Evolutionary conservation across 2,888 invertebrate species (phyloP), one percentile per base, ranked within the genome.

Genomic region (Cenopis cana): DNA sequence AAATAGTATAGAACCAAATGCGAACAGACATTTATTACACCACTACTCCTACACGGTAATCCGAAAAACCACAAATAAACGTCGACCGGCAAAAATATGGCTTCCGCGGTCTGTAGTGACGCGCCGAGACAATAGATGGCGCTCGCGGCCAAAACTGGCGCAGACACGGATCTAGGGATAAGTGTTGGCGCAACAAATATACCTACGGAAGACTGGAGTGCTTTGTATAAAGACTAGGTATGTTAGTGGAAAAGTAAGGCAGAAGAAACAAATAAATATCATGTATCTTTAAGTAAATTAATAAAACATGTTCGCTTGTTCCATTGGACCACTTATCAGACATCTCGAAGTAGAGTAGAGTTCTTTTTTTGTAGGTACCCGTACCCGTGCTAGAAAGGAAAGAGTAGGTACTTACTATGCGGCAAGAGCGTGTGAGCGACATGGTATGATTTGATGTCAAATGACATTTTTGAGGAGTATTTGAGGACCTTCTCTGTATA

Each of bases 121-220:
- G 73, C 66, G 77, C 64, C 62, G 72, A 52, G 74, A 72, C 81
- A 77, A 82, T 81, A 79, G 82, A 82, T 82, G 80, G 79, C 78
- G 78, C 74, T 75, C 62, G 54, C 70, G 73, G 46, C 38, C 76
- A 76, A 81, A 79, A 74, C 76, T 82, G 75, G 74, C 74, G 62
- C 71, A 69, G 68, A 17, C 50, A 20, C 50, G 59, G 50, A 67
- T 50, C 49, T 59, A 36, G 38, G 38, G 33, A 52, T 17, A 38
- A 38, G 24, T 6, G 49, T 59, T 36, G 59, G 49, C 12, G 17
- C 33, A 14, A 8, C 14, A 36, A 36, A 5, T 12, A 10, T 29
- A n/a, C n/a, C n/a, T n/a, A 24, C 3, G 24, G 10, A 29, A 29
- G 14, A 55, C 1, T 0, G 8, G 12, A 14, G 2, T 14, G 1